Evolutionary conservation across 2,113 vertebrate genomes (phyloP).

Genomic region (Emydura subglobosa): DNA sequence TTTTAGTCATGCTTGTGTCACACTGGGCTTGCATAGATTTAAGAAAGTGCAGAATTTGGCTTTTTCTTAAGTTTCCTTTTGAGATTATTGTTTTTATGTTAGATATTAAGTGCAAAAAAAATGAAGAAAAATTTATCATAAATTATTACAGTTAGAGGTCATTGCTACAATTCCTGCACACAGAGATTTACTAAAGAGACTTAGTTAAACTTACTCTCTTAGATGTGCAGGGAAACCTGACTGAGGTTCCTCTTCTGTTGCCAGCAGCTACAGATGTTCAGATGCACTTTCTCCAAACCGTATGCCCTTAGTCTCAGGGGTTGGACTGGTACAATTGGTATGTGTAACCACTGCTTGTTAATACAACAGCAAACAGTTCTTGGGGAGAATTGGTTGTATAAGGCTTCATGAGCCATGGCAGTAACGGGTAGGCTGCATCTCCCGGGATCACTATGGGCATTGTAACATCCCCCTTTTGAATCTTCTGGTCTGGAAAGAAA

Average conservation of each 20-base stretch:
- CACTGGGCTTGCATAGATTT: rapidly evolving
- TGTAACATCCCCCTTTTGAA: too few relatives aligned
- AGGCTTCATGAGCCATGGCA: too few relatives aligned
- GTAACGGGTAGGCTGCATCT: too few relatives aligned
- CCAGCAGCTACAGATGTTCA: background rate
- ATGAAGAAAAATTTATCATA: background rate
- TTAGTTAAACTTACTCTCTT: background rate
- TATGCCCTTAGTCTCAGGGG: background rate
- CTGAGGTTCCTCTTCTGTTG: background rate
- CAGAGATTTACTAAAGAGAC: background rate
- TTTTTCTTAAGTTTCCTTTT: background rate
- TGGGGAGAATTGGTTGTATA: background rate
- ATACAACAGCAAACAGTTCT: background rate
- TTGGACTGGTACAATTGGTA: background rate
- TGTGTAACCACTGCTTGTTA: background rate
- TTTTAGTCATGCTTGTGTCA: rapidly evolving
- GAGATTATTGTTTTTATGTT: background rate
- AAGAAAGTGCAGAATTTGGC: background rate
- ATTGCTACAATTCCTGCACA: background rate
- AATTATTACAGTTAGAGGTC: background rate
- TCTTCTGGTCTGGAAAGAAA: too few relatives aligned
- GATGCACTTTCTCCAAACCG: background rate
- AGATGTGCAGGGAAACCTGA: background rate
- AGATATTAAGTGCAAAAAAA: background rate
- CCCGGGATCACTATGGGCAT: too few relatives aligned